These are phyloP conservation scores for Tragelaphus buxtoni DNA, from an alignment of 2,113 vertebrate genomes.

Conservation along the genomic window DNA sequence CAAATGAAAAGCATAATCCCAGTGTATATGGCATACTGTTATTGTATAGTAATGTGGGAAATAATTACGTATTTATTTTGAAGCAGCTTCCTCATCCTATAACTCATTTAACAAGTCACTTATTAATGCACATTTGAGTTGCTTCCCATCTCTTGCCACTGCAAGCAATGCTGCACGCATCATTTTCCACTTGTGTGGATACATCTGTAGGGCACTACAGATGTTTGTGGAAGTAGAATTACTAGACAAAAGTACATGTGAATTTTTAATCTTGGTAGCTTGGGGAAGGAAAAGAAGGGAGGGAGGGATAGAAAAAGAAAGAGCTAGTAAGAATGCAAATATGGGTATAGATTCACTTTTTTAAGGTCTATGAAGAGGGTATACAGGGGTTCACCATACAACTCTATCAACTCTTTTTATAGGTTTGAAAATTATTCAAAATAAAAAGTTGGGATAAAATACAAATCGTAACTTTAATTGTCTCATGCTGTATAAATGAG, in stretches of 20 bases:
- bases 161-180: not conserved
- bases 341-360: not conserved
- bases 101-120: not conserved
- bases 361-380: not conserved
- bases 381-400: not conserved
- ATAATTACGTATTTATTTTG: not conserved
- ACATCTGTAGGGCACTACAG: not conserved
- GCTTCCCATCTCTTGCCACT: not conserved
- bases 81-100: not conserved
- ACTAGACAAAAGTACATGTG: not conserved
- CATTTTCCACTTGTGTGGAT: not conserved
- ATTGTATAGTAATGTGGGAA: not conserved
- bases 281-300: not conserved
- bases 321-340: not conserved
- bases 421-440: constrained; percentile 8
- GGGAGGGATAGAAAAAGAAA: not conserved
- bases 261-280: not conserved
- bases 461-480: not conserved
- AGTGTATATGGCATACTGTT: not conserved
- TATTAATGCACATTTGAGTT: not conserved
- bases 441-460: not conserved
- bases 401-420: not conserved
- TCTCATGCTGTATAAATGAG: not conserved
- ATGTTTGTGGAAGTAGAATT: not conserved
- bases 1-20: not conserved